These are phyloP conservation scores for Temnothorax curvispinosus DNA, from an alignment of 1,140 invertebrate species.

Conservation along the genomic window DNA sequence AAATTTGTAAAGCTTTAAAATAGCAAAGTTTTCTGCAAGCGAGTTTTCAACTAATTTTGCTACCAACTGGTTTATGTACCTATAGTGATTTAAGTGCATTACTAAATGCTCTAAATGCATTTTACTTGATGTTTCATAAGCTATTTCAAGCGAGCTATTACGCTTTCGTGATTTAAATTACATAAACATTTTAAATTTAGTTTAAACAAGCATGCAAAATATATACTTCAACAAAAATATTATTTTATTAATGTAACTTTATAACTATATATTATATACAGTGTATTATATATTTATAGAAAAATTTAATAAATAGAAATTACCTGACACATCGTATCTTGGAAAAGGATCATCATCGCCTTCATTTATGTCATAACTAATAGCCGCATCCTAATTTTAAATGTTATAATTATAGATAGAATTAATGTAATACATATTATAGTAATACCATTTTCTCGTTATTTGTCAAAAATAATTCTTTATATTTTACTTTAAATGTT, in stretches of 20 bases:
- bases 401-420: conserved; percentile 2
- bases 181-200: neutral
- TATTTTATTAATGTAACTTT: neutral
- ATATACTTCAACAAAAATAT: neutral
- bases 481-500: neutral
- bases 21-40: conserved; percentile 28
- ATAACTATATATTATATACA: neutral
- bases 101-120: neutral
- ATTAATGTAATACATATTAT: neutral
- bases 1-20: neutral
- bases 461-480: neutral
- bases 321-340: conserved; percentile 87
- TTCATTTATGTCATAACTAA: conserved; percentile 95
- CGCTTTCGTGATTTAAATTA: neutral
- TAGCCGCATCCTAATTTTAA: conserved; percentile 89
- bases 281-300: neutral
- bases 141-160: neutral
- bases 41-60: conserved; percentile 29
- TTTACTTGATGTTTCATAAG: neutral
- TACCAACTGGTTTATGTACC: neutral
- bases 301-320: neutral
- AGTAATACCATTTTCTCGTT: neutral
- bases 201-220: neutral
- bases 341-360: conserved; percentile 92
- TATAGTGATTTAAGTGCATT: conserved; percentile 32